Evolutionary conservation across 2,888 invertebrate species (phyloP), one percentile per base, ranked within the genome.

Genomic region (Keiferia lycopersicella): DNA sequence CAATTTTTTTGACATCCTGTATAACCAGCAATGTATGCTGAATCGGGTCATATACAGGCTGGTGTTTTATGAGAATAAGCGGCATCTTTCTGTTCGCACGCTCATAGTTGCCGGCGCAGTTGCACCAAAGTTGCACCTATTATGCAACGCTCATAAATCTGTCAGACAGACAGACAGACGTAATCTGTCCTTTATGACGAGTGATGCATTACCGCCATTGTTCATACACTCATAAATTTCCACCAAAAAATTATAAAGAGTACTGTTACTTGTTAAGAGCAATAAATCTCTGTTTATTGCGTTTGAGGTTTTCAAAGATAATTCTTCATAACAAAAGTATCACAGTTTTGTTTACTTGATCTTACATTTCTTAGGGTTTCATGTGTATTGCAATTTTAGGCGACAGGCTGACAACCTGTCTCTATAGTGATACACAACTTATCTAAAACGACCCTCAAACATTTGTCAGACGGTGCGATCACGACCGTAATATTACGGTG

Each of bases 141-240:
- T 87, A 86, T 87, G 86, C 83, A 84, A 82, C 65, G 72, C 70
- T 81, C 85, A 76, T 91, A 91, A 90, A 90, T 90, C 87, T 87
- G 86, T 82, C 87, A 65, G n/a, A 38, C 70, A 71, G 67, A 69
- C 65, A 65, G 83, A 83, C 84, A 81, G 80, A 76, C 79, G 78
- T 88, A 89, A 90, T 89, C 89, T 87, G 81, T 79, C 82, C 84
- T 86, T 88, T 89, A 88, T 90, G 91, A 91, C 84, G 86, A 83
- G 84, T 91, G 90, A 90, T 89, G 87, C 81, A 88, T 88, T 84
- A 82, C 87, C 77, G 72, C 76, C 80, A 85, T 90, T 90, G 87
- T 86, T 81, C 53, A 79, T 79, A 77, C 75, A 73, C 70, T 77
- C 84, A 78, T 88, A 86, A 87, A 87, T 87, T 83, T 68, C 67